Percentiles rank a stretch among this genome's conserved stretches.
phyloP scores from a whole-genome alignment of 1,140 invertebrate species.

The Laodelphax striatellus region DNA sequence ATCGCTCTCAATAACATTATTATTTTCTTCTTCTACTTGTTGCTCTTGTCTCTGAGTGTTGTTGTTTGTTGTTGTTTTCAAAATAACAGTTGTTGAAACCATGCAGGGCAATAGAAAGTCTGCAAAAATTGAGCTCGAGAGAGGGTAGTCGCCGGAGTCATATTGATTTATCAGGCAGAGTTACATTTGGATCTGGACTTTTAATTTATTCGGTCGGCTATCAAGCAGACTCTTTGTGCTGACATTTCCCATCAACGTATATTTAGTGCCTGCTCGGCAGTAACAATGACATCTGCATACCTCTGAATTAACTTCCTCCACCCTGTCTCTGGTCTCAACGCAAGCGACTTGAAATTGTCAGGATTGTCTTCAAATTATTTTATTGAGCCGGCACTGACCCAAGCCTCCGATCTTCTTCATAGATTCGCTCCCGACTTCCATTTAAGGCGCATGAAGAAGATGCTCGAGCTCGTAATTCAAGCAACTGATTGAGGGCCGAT shows the following conservation, averaged over 20 bases:
- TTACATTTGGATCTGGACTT: background rate
- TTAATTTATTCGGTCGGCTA: background rate
- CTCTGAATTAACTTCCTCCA: background rate
- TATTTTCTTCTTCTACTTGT: no score
- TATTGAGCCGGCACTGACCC: background rate
- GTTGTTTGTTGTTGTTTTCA: no score
- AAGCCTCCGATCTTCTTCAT: no score
- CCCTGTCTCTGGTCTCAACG: background rate
- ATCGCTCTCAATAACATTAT: no score
- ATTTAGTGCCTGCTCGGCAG: background rate
- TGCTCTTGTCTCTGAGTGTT: no score
- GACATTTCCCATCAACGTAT: background rate
- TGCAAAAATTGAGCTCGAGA: no score
- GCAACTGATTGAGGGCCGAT: no score
- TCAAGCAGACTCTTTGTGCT: background rate
- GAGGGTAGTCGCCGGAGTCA: background rate
- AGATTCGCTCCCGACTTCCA: no score
- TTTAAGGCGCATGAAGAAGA: no score
- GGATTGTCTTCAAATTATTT: conserved; percentile 4
- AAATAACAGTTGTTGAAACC: no score
- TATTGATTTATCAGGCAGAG: background rate
- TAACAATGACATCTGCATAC: conserved; percentile 3
- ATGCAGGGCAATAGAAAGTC: no score
- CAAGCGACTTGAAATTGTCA: background rate
- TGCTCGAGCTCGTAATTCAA: no score